A percentile compares a stretch with the other conserved stretches of the same genome.
phyloP scores from a whole-genome alignment of 2,113 vertebrate species.

The Pterocles orientalis region DNA sequence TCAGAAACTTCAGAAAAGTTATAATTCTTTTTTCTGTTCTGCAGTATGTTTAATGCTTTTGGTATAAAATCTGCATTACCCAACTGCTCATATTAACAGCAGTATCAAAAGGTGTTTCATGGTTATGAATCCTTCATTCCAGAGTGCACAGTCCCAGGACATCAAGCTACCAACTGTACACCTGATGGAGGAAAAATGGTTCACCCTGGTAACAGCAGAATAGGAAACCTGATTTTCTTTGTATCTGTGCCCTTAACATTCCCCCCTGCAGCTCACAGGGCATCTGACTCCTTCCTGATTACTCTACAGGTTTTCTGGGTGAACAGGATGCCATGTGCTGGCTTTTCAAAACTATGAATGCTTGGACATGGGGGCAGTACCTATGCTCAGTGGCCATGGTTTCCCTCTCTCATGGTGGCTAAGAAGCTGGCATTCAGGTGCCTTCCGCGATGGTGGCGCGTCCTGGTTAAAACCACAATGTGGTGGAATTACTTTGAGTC shows the following conservation, averaged over 20 bases:
- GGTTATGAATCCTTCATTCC: neutral
- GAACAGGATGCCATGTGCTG: neutral
- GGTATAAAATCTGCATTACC: neutral
- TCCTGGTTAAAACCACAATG: too few species aligned
- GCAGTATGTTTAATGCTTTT: neutral
- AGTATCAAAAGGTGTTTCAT: neutral
- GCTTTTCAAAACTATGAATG: neutral
- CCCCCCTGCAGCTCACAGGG: neutral
- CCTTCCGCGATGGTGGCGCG: neutral
- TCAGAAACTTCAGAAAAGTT: slow-evolving; percentile 41
- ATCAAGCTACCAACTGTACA: neutral
- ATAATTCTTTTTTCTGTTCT: neutral
- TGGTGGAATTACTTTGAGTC: neutral
- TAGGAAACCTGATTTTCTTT: neutral
- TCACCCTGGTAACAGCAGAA: neutral
- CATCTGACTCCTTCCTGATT: neutral
- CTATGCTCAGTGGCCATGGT: neutral
- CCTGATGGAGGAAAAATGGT: neutral
- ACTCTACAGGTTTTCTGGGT: neutral
- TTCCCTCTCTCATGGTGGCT: neutral
- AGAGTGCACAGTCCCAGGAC: neutral
- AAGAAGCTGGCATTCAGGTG: neutral
- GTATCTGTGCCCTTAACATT: neutral
- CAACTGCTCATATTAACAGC: neutral
- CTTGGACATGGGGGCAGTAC: neutral